Evolutionary conservation across 2,113 vertebrate species (phyloP).

Genomic region (Nesoenas mayeri): DNA sequence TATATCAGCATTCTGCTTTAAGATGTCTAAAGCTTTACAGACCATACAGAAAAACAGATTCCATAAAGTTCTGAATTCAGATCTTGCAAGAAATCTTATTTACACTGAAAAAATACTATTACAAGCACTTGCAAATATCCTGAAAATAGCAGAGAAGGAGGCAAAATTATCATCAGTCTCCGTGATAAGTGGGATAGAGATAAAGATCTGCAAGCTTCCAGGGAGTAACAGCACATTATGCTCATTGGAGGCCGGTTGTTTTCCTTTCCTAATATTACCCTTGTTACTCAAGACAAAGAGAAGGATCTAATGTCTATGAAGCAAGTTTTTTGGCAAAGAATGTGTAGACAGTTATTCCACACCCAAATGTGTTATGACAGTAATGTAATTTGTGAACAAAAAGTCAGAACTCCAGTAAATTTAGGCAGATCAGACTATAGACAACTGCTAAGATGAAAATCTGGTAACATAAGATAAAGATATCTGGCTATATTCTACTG

Average conservation of each 20-base stretch:
- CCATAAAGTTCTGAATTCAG: neutral
- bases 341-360: neutral
- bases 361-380: neutral
- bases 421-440: neutral
- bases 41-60: neutral
- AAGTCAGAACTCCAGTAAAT: neutral
- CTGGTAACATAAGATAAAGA: neutral
- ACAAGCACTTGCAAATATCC: neutral
- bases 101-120: neutral
- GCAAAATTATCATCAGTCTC: neutral
- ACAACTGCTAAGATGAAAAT: neutral
- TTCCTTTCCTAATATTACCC: neutral
- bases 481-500: neutral
- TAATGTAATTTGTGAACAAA: neutral
- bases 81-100: neutral
- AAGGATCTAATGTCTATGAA: neutral
- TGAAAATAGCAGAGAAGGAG: neutral
- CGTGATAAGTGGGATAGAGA: neutral
- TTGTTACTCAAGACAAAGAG: neutral
- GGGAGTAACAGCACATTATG: neutral
- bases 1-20: neutral
- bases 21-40: neutral
- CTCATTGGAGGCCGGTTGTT: neutral
- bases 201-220: neutral
- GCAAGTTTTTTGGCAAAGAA: neutral